Conservation (phyloP, 2,888 invertebrate species). For the Ametastegia equiseti region DNA sequence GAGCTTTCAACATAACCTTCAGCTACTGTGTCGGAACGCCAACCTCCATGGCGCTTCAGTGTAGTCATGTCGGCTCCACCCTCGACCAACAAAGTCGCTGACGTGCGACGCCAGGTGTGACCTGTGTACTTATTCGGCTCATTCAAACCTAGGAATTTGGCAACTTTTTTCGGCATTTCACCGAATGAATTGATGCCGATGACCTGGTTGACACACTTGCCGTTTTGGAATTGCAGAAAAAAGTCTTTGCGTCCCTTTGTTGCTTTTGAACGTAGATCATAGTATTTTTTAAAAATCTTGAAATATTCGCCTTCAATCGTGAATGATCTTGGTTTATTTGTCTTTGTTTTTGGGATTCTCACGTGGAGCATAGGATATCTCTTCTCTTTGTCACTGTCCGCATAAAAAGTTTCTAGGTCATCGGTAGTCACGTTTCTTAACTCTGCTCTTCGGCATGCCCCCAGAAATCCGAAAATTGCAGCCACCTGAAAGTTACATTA, state of each 20-base stretch:
- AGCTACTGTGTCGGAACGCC: neutral
- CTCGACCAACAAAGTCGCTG: neutral
- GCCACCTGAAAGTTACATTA: conserved; percentile 7
- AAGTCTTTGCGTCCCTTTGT: neutral
- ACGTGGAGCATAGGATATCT: conserved; percentile 2
- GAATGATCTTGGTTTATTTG: neutral
- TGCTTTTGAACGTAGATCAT: neutral
- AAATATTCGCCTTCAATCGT: neutral
- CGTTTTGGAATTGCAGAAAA: neutral
- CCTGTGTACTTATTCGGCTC: neutral
- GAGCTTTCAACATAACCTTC: too few relatives aligned
- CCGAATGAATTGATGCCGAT: neutral
- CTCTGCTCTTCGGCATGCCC: conserved; percentile 18
- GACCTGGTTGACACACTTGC: neutral
- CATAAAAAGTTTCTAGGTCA: neutral
- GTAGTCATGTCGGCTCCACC: neutral
- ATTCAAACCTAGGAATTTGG: neutral
- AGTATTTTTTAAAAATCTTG: neutral
- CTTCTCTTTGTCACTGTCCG: neutral
- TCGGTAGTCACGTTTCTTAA: neutral
- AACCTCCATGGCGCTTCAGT: neutral
- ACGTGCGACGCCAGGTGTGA: neutral
- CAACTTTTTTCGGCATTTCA: conserved; percentile 2
- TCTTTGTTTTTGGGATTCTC: conserved; percentile 12
- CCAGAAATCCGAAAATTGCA: neutral